Evolutionary conservation across 2,888 invertebrate genomes (phyloP).

Genomic region (Nomada ferruginata): DNA sequence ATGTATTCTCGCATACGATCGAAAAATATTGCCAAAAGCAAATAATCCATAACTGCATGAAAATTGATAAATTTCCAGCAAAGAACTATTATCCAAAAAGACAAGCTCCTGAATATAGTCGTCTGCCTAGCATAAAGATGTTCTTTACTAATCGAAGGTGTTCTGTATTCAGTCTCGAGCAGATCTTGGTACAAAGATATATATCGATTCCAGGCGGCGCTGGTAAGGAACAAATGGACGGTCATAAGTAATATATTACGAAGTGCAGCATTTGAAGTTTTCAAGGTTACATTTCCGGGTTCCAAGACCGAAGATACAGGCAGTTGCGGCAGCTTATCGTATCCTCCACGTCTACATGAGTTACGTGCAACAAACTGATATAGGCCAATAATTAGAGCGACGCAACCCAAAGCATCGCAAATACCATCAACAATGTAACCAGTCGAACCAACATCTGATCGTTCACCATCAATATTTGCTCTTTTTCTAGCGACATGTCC

Average conservation of each 20-base stretch:
- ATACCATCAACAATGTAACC: slow-evolving; percentile 94
- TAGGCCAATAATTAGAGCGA: slow-evolving; percentile 89
- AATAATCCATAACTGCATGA: slow-evolving; percentile 90
- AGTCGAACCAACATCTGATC: slow-evolving; percentile 91
- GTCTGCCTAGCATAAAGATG: slow-evolving; percentile 86
- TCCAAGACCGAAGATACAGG: slow-evolving; percentile 49
- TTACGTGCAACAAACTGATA: slow-evolving; percentile 89
- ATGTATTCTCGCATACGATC: slow-evolving; percentile 93
- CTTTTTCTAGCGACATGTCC: slow-evolving; percentile 93
- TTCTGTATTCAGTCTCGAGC: slow-evolving; percentile 87
- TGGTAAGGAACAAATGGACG: slow-evolving; percentile 90
- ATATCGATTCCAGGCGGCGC: slow-evolving; percentile 93
- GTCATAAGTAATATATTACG: slow-evolving; percentile 88
- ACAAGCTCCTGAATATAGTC: slow-evolving; percentile 88
- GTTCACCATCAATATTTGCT: slow-evolving; percentile 90
- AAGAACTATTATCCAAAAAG: slow-evolving; percentile 90
- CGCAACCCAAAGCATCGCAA: slow-evolving; percentile 91
- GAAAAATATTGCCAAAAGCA: slow-evolving; percentile 91
- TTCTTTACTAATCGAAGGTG: slow-evolving; percentile 79
- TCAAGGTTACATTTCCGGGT: slow-evolving; percentile 75
- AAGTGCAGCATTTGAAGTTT: slow-evolving; percentile 84
- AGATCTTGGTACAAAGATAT: slow-evolving; percentile 92
- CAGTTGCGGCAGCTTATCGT: slow-evolving; percentile 87
- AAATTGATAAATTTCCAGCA: slow-evolving; percentile 92
- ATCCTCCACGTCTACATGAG: slow-evolving; percentile 90